phyloP scores from a whole-genome alignment of 2,797 vertebrate species.

The Chanos chanos region DNA sequence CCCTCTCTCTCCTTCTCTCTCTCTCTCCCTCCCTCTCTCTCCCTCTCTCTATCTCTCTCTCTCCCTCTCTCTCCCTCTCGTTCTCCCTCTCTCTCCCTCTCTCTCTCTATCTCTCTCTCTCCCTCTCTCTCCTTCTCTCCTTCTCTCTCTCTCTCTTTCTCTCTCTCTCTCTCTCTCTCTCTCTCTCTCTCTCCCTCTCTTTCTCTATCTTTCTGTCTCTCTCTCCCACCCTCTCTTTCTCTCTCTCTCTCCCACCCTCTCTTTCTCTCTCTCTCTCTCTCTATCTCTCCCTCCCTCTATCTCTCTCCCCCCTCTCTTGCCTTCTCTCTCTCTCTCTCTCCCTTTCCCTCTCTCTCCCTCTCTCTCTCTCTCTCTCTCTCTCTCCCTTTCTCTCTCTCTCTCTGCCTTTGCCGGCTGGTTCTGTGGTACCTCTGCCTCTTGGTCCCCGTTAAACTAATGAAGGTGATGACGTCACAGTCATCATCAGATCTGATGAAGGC shows the following conservation, averaged over 20 bases:
- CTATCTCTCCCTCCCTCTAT: neutral
- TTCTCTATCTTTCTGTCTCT: no score
- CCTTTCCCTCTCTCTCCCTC: neutral
- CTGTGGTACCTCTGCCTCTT: neutral
- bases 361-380: constrained; percentile 10
- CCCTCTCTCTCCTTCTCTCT: neutral
- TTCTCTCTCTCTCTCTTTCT: no score
- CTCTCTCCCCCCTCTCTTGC: neutral
- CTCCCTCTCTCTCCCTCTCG: no score
- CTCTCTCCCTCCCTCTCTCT: constrained; percentile 16
- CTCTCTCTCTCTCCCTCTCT: no score
- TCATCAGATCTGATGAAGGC: no score
- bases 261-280: constrained; percentile 6
- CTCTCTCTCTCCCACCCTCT: neutral
- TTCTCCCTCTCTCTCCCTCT: no score
- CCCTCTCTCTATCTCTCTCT: neutral
- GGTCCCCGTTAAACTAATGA: no score
- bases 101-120: neutral
- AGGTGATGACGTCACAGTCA: no score
- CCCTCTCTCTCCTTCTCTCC: neutral
- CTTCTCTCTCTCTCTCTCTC: neutral
- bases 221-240: neutral
- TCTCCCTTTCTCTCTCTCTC: neutral
- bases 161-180: no score
- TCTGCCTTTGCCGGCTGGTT: neutral